A percentile compares a stretch with the other conserved stretches of the same genome.
phyloP scores from a whole-genome alignment of 2,797 vertebrate genomes.

The Syngnathus rostellatus region DNA sequence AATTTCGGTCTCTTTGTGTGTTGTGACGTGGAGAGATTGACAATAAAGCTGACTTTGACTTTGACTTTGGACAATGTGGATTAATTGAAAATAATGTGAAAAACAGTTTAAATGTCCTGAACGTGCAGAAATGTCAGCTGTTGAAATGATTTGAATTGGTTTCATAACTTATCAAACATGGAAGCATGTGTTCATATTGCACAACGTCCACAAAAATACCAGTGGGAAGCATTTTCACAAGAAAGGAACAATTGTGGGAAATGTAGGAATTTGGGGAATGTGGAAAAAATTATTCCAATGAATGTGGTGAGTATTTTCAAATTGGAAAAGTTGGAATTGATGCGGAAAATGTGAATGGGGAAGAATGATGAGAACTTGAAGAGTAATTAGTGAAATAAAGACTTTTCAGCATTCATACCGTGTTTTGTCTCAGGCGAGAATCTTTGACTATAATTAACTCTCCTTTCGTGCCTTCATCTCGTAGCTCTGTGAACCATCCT shows the following conservation, averaged over 20 bases:
- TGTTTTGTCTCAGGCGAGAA: not conserved
- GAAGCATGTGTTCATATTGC: no score
- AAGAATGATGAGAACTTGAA: not conserved
- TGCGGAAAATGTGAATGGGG: not conserved
- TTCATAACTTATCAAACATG: no score
- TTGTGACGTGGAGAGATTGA: no score
- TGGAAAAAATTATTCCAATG: not conserved
- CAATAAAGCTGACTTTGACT: no score
- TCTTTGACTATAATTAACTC: slow-evolving; percentile 50
- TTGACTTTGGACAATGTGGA: not conserved
- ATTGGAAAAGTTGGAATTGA: not conserved
- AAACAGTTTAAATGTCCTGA: no score
- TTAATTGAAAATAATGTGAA: not conserved
- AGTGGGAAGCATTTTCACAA: no score
- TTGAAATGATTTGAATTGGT: no score
- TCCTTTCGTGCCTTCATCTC: slow-evolving; percentile 34
- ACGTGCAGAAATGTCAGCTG: no score
- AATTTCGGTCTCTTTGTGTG: no score
- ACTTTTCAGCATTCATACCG: slow-evolving; percentile 32
- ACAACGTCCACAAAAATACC: no score
- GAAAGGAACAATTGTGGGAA: not conserved
- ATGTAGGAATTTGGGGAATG: not conserved
- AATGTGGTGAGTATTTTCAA: not conserved
- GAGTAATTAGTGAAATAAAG: not conserved
- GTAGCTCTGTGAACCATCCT: slow-evolving; percentile 35